Base-by-base conservation (phyloP, 2,888 invertebrate species). In the Drosophila emarginata region DNA sequence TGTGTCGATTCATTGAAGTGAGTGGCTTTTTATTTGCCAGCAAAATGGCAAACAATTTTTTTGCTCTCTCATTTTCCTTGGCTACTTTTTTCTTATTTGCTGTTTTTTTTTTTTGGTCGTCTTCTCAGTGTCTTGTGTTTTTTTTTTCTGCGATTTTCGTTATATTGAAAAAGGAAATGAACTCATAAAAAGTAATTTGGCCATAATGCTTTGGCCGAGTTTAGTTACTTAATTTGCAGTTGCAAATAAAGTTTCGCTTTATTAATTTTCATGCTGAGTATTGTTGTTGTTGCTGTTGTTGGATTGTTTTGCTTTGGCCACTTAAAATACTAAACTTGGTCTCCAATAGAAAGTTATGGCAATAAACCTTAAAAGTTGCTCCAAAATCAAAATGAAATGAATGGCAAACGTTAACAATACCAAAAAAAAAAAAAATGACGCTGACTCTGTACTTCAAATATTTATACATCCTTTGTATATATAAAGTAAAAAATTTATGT, bases 161-260 rank as follows among this genome's bases (percentile, higher is more conserved):
- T 54, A 63, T 76, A 83, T 80, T 84, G 87, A 76, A 80, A 80
- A 77, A 74, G 79, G 82, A 85, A 85, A 85, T 82, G 75, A 87
- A 87, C 83, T 85, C 87, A 85, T 85, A 85, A 85, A 85, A 85
- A 87, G 87, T 87, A 87, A 85, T 85, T 87, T 85, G 74, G 87
- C 75, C 87, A 78, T 87, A 85, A 85, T 87, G 84, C 79, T 80
- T 86, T 79, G 87, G 81, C 70, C 73, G 79, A 86, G 84, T 83
- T 45, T 80, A 82, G 85, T 87, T 82, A 87, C 87, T 82, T 82
- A 80, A 80, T 85, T 87, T 87, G 85, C 84, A 85, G 87, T 85
- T 87, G 80, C 87, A 83, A 79, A 85, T 87, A 80, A 85, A 85
- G 87, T 85, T 85, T 87, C 80, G 85, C 85, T 80, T 87, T 85